Percentiles rank a stretch among this genome's conserved stretches.
Evolutionary conservation across 1,140 invertebrate species (phyloP).

Genomic region (Vanessa tameamea): DNA sequence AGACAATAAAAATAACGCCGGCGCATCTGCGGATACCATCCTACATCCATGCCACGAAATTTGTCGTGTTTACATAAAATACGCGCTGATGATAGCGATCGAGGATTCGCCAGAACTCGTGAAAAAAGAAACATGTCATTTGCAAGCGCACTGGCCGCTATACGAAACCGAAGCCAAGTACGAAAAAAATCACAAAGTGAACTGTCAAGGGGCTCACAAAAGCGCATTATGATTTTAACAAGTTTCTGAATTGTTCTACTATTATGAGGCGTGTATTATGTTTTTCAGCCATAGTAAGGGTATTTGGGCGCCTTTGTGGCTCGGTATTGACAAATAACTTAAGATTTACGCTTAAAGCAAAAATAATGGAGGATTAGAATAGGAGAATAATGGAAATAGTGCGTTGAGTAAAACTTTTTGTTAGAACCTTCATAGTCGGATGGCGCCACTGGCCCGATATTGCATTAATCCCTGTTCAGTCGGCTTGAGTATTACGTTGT

Average conservation of each 20-base stretch:
- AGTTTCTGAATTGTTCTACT: constrained; percentile 74
- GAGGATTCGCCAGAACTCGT: constrained; percentile 63
- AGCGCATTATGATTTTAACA: constrained; percentile 79
- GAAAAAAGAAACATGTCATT: constrained; percentile 61
- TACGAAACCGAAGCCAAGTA: constrained; percentile 51
- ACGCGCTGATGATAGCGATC: constrained; percentile 69
- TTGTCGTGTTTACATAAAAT: constrained; percentile 79
- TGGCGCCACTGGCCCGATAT: constrained; percentile 71
- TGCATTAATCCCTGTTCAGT: constrained; percentile 62
- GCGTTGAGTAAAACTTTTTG: constrained; percentile 51
- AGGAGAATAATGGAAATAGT: too few relatives aligned
- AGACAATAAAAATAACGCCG: constrained; percentile 77
- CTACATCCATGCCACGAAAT: constrained; percentile 64
- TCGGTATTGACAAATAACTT: constrained; percentile 78
- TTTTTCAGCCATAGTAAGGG: constrained; percentile 70
- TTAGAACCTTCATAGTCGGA: constrained; percentile 45
- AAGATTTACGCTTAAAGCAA: constrained; percentile 73
- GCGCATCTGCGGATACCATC: constrained; percentile 70
- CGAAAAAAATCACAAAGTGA: constrained; percentile 58
- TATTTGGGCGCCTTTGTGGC: constrained; percentile 78
- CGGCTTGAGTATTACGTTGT: constrained; percentile 49
- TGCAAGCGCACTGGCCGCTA: constrained; percentile 58
- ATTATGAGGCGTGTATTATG: constrained; percentile 78
- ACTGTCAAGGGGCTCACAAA: constrained; percentile 74
- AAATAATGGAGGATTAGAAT: constrained; percentile 78